phyloP scores from a whole-genome alignment of 92 coral and sea anemone genomes.

The Hydrozoanthus gracilis region DNA sequence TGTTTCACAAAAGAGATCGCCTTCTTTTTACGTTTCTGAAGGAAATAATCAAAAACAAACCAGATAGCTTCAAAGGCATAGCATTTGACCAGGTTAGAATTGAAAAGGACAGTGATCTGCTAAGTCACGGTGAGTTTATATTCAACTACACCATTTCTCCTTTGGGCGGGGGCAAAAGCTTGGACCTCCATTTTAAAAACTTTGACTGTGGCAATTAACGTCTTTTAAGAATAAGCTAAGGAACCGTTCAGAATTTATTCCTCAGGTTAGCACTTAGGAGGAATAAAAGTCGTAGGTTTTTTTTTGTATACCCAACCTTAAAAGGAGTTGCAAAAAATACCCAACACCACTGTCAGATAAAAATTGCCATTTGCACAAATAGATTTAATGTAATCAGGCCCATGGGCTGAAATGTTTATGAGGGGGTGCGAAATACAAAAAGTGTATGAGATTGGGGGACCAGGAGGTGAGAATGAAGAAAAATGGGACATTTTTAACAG shows the following conservation, averaged over 20 bases:
- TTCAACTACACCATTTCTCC: no score
- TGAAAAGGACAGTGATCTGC: not conserved
- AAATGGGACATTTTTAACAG: not conserved
- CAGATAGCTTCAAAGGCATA: not conserved
- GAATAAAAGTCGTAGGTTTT: not conserved
- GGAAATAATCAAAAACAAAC: not conserved
- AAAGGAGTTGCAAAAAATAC: not conserved
- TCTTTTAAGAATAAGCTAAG: no score
- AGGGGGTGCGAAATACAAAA: not conserved
- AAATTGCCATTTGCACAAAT: not conserved
- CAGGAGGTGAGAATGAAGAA: not conserved
- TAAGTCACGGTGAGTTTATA: not conserved
- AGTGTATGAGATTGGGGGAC: not conserved
- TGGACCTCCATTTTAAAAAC: not conserved
- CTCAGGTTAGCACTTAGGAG: not conserved
- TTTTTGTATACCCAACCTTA: not conserved
- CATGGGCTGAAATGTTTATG: not conserved
- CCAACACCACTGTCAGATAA: not conserved
- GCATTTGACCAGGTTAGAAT: slow-evolving; percentile 19
- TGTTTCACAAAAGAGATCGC: slow-evolving; percentile 5
- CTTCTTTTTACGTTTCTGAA: slow-evolving; percentile 6
- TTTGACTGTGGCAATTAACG: no score
- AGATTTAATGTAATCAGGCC: no score
- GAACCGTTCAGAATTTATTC: no score
- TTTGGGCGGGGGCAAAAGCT: no score